Evolutionary conservation across 1,140 invertebrate species (phyloP), one percentile per base, ranked within the genome.

Genomic region (Penaeus chinensis): DNA sequence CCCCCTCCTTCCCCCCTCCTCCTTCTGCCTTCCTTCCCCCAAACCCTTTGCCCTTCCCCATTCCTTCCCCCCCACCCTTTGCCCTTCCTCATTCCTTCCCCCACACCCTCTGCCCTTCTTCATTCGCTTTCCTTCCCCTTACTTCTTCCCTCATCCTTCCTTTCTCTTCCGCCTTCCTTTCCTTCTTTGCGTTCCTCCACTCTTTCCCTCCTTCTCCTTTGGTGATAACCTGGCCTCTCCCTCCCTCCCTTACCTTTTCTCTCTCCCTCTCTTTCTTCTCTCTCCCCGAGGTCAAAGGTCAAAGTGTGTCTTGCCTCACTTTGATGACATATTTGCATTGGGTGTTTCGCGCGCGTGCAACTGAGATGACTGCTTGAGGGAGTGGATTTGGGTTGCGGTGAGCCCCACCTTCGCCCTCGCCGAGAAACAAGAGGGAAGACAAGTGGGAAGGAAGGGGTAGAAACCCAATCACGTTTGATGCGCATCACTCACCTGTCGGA

Each of bases 41-140:
- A 42, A 3, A 8, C 60, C 78, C 10, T 62, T 61, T 22, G 8
- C 24, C 27, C 10, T 19, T 81, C 47, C 19, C 3, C 42, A 10
- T 77, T 80, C 87, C 32, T 87, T 54, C 89, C 82, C 90, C 88
- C 79, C 61, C 18, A 2, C 8, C 54, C 60, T 4, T 54, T 5
- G 0, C 27, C 22, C 61, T 81, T 19, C 3, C 61, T 7, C 24
- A n/a, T 74, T n/a, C 82, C 24, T 54, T 37, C 32, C 54, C n/a
- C 61, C 79, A 1, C 18, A 2, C 8, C 54, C 60, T 4, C 79
- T 5, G 0, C 27, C 22, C 61, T 81, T 19, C 3, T 80, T 7
- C 24, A n/a, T 61, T 8, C 37, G 5, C 27, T 62, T 24, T 7
- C 32, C 19, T 32, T 20, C 66, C 19, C 22, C 63, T 13, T 27